These are phyloP conservation scores for Anastatus disparis DNA, from an alignment of 1,140 invertebrate genomes.

Conservation along the genomic window DNA sequence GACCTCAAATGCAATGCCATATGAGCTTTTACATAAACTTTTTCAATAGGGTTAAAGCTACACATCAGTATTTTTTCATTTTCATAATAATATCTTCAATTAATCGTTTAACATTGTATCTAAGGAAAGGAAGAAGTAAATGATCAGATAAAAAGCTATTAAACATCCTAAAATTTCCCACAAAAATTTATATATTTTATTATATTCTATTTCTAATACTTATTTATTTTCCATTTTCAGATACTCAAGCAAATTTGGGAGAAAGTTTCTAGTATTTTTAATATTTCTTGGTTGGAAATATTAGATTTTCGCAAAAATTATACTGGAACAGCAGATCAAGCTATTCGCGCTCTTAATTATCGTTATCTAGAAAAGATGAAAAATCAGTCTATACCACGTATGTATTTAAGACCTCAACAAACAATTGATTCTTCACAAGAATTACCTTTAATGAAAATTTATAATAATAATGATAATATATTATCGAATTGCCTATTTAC, in stretches of 20 bases:
- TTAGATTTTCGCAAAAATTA: slow-evolving; percentile 74
- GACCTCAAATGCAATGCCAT: too few species aligned
- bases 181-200: slow-evolving; percentile 3
- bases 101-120: too few species aligned
- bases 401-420: slow-evolving; percentile 27
- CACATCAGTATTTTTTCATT: too few species aligned
- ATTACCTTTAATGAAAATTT: slow-evolving; percentile 41
- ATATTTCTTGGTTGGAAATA: slow-evolving; percentile 74
- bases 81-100: too few species aligned
- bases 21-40: too few species aligned
- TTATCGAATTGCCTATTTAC: slow-evolving; percentile 10
- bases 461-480: slow-evolving; percentile 46
- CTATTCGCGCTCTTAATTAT: slow-evolving; percentile 65
- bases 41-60: too few species aligned
- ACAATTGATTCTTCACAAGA: slow-evolving; percentile 46
- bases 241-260: slow-evolving; percentile 76
- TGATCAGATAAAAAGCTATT: too few species aligned
- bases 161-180: too few species aligned
- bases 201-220: background rate
- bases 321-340: slow-evolving; percentile 71
- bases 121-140: too few species aligned
- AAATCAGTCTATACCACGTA: slow-evolving; percentile 32
- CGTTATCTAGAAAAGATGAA: slow-evolving; percentile 54
- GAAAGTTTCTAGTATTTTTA: slow-evolving; percentile 66
- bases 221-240: slow-evolving; percentile 50